Base-by-base conservation (phyloP, 2,888 invertebrate species). In the Plusia festucae region DNA sequence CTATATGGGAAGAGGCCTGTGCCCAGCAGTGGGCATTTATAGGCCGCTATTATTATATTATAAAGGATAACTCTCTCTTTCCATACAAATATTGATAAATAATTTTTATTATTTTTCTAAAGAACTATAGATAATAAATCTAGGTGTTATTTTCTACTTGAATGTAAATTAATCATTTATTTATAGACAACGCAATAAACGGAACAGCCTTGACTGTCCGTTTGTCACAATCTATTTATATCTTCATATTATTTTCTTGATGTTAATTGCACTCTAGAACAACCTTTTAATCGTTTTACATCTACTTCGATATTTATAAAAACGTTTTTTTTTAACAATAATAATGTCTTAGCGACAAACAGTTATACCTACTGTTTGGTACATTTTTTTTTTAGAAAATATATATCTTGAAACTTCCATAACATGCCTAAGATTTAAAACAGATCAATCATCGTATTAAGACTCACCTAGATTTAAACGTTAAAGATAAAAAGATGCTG, bases 161-260 rank as follows among this genome's bases (percentile, higher is more conserved):
- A 49, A 49, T 49, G 46, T 49, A 49, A 49, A 49, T 49, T 49
- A 49, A 49, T 20, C 18, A 49, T 49, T 49, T 49, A 49, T 49
- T 51, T 58, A 51, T 46, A 53, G 40, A 44, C 57, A 49, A 46
- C 46, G 24, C 59, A 66, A 67, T 72, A 60, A 56, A 64, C 49
- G 52, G n/a, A 44, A 46, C 54, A 68, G 30, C 79, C 81, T 79
- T 81, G 81, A 53, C 53, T 52, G 62, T 34, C 8, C 32, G 44
- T 70, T 75, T 66, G 65, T 74, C 78, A 66, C 56, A 40, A 40
- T 70, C 60, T 81, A 79, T 79, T 78, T 81, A 65, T 75, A 68
- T 53, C 66, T 11, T 44, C 24, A 51, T 46, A 65, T 63, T 40
- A 40, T 40, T 40, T 78, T 62, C 53, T 78, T 64, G 65, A 64